A percentile compares a stretch with the other conserved stretches of the same genome.
These are phyloP conservation scores for Cyclargus thomasi DNA, from an alignment of 1,140 invertebrate species.

Conservation along the genomic window DNA sequence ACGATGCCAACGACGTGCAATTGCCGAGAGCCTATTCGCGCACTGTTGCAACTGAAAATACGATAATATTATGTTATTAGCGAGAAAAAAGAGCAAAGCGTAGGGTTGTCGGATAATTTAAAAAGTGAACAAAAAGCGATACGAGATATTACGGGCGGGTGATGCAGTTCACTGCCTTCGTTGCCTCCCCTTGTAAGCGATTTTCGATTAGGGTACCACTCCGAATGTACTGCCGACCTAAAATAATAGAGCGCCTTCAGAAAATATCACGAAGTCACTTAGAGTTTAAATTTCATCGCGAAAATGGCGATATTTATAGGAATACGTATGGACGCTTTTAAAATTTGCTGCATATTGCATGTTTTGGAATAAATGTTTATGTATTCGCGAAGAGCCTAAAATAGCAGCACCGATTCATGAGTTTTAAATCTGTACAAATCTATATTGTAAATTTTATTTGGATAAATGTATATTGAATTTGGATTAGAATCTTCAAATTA, in stretches of 20 bases:
- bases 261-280: neutral
- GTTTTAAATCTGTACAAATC: too few relatives aligned
- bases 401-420: too few relatives aligned
- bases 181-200: constrained; percentile 4
- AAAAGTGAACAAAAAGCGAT: constrained; percentile 52
- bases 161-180: constrained; percentile 23
- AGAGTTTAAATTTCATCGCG: neutral
- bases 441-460: too few relatives aligned
- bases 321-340: neutral
- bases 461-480: too few relatives aligned
- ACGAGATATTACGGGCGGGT: constrained; percentile 38
- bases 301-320: neutral
- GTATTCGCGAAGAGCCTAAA: too few relatives aligned
- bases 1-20: constrained; percentile 2
- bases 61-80: constrained; percentile 32
- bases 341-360: neutral
- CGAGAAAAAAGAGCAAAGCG: constrained; percentile 34
- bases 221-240: neutral
- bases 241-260: neutral
- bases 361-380: neutral
- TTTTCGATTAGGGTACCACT: constrained; percentile 1
- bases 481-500: too few relatives aligned
- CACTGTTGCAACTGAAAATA: constrained; percentile 18
- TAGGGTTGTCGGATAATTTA: constrained; percentile 30
- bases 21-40: neutral